Conservation (phyloP, 2,113 vertebrate genomes). For the Hymenochirus boettgeri region DNA sequence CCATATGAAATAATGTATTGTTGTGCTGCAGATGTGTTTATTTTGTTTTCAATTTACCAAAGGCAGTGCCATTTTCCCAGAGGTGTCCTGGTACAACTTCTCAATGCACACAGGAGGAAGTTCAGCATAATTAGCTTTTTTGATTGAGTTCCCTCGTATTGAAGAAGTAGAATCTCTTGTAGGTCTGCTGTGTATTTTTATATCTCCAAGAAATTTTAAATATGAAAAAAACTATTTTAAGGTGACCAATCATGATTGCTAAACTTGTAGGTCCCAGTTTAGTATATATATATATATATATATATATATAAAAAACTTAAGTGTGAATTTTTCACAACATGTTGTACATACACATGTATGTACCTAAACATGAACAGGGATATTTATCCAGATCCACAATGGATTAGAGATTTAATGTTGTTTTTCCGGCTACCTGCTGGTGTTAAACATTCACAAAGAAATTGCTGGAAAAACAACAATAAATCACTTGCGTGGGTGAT, state of each 20-base stretch:
- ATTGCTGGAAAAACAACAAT: too few relatives aligned
- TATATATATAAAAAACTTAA: background rate
- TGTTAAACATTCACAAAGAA: too few relatives aligned
- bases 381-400: too few relatives aligned
- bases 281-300: background rate
- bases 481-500: too few relatives aligned
- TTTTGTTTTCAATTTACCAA: slow-evolving; percentile 65
- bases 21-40: slow-evolving; percentile 59
- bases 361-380: too few relatives aligned
- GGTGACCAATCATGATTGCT: slow-evolving; percentile 59
- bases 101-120: slow-evolving; percentile 57
- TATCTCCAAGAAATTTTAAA: slow-evolving; percentile 60
- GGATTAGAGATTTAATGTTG: too few relatives aligned
- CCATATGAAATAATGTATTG: slow-evolving; percentile 67
- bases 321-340: too few relatives aligned
- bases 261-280: slow-evolving; percentile 47
- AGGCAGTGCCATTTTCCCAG: slow-evolving; percentile 62
- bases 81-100: slow-evolving; percentile 62
- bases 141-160: slow-evolving; percentile 59
- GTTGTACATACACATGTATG: too few relatives aligned
- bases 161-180: slow-evolving; percentile 53
- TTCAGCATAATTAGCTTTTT: slow-evolving; percentile 66
- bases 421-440: too few relatives aligned
- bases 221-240: slow-evolving; percentile 61
- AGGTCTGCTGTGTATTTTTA: slow-evolving; percentile 58